phyloP scores from a whole-genome alignment of 1,140 invertebrate species.

The Lucilia cuprina region DNA sequence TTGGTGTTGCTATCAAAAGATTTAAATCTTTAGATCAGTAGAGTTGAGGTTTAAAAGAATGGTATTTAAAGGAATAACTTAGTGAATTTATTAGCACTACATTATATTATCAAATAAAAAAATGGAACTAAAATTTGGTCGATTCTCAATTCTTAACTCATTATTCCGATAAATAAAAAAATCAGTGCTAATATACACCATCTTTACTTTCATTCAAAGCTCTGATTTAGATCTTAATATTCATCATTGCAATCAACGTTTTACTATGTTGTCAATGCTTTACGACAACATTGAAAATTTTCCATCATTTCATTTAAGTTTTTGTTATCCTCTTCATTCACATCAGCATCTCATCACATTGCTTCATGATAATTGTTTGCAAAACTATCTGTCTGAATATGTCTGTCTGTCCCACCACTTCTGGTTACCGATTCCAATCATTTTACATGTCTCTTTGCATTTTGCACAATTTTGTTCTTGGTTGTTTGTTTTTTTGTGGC shows the following conservation, averaged over 20 bases:
- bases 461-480: background rate
- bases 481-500: background rate
- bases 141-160: too few species aligned
- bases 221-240: background rate
- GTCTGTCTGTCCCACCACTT: background rate
- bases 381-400: background rate
- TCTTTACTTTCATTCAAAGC: too few species aligned
- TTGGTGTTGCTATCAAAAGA: background rate
- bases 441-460: conserved; percentile 33
- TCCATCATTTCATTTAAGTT: background rate
- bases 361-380: conserved; percentile 20
- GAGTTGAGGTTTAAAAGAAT: background rate
- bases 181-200: too few species aligned
- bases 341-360: conserved; percentile 28
- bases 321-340: background rate
- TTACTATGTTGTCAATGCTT: conserved; percentile 3
- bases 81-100: too few species aligned
- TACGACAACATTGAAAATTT: conserved; percentile 1
- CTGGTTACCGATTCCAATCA: background rate
- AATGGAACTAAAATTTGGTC: too few species aligned
- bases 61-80: background rate
- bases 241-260: background rate
- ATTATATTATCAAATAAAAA: too few species aligned
- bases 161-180: too few species aligned
- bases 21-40: background rate